Evolutionary conservation across 1,140 invertebrate genomes (phyloP).

Genomic region (Sycophaga agraensis): DNA sequence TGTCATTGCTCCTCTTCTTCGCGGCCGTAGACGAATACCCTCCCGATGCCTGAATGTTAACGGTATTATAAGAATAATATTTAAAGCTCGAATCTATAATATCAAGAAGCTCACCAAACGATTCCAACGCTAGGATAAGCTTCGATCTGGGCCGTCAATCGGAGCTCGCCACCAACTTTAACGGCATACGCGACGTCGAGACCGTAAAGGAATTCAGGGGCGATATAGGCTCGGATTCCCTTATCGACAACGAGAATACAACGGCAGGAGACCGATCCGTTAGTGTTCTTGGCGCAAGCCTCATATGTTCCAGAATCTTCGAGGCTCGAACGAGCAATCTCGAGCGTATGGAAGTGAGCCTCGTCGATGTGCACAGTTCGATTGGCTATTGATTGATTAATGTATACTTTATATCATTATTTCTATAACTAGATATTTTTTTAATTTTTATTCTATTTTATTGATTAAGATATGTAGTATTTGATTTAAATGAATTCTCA

Average conservation of each 20-base stretch:
- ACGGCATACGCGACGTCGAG: slow-evolving; percentile 64
- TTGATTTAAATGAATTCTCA: no score
- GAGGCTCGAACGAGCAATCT: slow-evolving; percentile 73
- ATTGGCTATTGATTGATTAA: no score
- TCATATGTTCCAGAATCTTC: slow-evolving; percentile 84
- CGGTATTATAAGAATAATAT: no score
- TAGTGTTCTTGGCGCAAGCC: slow-evolving; percentile 76
- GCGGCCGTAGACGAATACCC: slow-evolving; percentile 71
- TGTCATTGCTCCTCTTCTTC: slow-evolving; percentile 72
- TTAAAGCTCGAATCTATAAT: no score
- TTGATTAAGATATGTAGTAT: no score
- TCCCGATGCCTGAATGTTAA: slow-evolving; percentile 63
- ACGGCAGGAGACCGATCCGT: slow-evolving; percentile 80
- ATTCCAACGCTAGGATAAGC: slow-evolving; percentile 81
- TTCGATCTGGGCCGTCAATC: slow-evolving; percentile 72
- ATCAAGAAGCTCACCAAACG: slow-evolving; percentile 66
- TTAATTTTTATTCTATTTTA: no score
- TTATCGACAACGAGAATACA: slow-evolving; percentile 83
- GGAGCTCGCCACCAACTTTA: slow-evolving; percentile 65
- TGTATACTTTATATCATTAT: no score
- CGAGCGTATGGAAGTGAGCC: slow-evolving; percentile 78
- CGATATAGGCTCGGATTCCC: slow-evolving; percentile 77
- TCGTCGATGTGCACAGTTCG: slow-evolving; percentile 68
- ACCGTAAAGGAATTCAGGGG: slow-evolving; percentile 72
- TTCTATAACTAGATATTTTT: no score